Evolutionary conservation across 2,113 vertebrate genomes (phyloP).

Genomic region (human (Homo sapiens)): GRCh38 chr9:93107501-93108000

Average conservation of each 20-base stretch:
- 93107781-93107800: conserved; percentile 96
- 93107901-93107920: neutral
- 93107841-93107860: too few relatives aligned
- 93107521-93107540: too few relatives aligned
- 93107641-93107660: neutral
- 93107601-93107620: neutral
- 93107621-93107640: neutral
- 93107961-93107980: neutral
- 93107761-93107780: conserved; percentile 97
- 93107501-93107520: neutral
- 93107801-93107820: conserved; percentile 95
- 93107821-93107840: conserved; percentile 19
- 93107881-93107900: neutral
- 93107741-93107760: conserved; percentile 93
- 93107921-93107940: neutral
- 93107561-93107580: neutral
- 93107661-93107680: conserved; percentile 80
- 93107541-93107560: neutral
- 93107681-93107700: conserved; percentile 90
- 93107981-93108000: neutral
- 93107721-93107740: conserved; percentile 89
- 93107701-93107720: conserved; percentile 91
- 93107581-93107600: too few relatives aligned
- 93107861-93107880: neutral
- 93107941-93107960: neutral